These are phyloP conservation scores for Stigmatopora argus DNA, from an alignment of 2,113 vertebrate genomes.

Conservation along the genomic window DNA sequence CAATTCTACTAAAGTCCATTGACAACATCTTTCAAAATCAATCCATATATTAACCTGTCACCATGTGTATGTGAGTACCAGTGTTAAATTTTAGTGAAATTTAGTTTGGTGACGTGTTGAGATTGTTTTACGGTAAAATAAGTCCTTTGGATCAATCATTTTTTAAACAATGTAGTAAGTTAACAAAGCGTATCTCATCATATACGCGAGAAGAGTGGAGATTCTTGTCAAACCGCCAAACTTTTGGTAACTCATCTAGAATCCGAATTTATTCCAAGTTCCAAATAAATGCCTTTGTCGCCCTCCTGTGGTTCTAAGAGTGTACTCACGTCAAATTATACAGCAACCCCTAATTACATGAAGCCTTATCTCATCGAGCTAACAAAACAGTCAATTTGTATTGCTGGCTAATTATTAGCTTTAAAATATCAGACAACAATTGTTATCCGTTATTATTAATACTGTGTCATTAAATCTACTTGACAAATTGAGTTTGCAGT, in stretches of 20 bases:
- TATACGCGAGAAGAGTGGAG: neutral
- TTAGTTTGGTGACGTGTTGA: no score
- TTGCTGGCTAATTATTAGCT: constrained; percentile 34
- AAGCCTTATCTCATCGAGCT: constrained; percentile 18
- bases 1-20: no score
- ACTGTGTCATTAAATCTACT: constrained; percentile 8
- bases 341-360: constrained; percentile 14
- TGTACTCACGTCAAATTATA: constrained; percentile 6
- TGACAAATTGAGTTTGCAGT: neutral
- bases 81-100: no score
- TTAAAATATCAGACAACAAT: neutral
- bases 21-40: no score
- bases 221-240: neutral
- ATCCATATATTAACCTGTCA: no score
- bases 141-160: no score
- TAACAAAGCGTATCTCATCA: no score
- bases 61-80: no score
- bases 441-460: constrained; percentile 1
- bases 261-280: neutral
- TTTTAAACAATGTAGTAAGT: no score
- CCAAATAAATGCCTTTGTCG: constrained; percentile 18
- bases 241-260: neutral
- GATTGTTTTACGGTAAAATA: no score
- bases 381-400: constrained; percentile 36
- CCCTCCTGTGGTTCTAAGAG: constrained; percentile 44